These are phyloP conservation scores for Platichthys flesus DNA, from an alignment of 2,113 vertebrate species.

Conservation along the genomic window DNA sequence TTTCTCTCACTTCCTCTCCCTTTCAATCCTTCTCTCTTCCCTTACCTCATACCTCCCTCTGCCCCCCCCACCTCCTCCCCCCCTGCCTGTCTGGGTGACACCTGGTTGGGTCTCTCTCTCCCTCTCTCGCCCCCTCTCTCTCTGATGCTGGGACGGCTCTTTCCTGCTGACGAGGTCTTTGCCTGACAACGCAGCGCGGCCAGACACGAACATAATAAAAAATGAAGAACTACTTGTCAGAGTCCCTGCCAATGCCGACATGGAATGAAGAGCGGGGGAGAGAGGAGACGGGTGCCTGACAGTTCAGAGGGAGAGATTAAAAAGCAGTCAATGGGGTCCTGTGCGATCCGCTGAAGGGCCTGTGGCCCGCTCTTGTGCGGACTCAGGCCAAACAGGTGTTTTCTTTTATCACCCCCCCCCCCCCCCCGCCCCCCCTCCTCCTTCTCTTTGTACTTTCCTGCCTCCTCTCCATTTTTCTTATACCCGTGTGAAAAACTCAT, in stretches of 20 bases:
- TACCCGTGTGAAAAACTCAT: slow-evolving; percentile 58
- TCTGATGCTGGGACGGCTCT: slow-evolving; percentile 87
- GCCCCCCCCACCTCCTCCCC: slow-evolving; percentile 62
- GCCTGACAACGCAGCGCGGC: slow-evolving; percentile 91
- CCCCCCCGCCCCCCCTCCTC: slow-evolving; percentile 64
- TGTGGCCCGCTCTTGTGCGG: slow-evolving; percentile 62
- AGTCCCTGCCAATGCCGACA: slow-evolving; percentile 90
- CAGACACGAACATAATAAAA: slow-evolving; percentile 98
- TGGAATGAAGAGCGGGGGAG: slow-evolving; percentile 86
- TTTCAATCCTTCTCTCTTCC: slow-evolving; percentile 47
- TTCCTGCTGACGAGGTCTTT: slow-evolving; percentile 92
- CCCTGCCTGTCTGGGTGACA: slow-evolving; percentile 91
- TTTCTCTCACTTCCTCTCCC: slow-evolving; percentile 30
- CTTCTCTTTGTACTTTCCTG: slow-evolving; percentile 79
- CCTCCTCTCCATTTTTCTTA: slow-evolving; percentile 71
- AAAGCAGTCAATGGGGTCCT: slow-evolving; percentile 79
- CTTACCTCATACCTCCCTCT: slow-evolving; percentile 36
- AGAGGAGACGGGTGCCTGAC: slow-evolving; percentile 75
- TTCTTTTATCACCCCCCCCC: slow-evolving; percentile 78
- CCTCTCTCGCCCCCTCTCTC: slow-evolving; percentile 51
- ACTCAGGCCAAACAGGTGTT: slow-evolving; percentile 89
- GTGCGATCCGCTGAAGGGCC: slow-evolving; percentile 81
- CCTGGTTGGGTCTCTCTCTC: slow-evolving; percentile 88
- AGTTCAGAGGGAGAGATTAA: slow-evolving; percentile 82
- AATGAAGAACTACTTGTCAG: slow-evolving; percentile 97